Evolutionary conservation across 1,140 invertebrate species (phyloP), one percentile per base, ranked within the genome.

Genomic region (Cyclargus thomasi): DNA sequence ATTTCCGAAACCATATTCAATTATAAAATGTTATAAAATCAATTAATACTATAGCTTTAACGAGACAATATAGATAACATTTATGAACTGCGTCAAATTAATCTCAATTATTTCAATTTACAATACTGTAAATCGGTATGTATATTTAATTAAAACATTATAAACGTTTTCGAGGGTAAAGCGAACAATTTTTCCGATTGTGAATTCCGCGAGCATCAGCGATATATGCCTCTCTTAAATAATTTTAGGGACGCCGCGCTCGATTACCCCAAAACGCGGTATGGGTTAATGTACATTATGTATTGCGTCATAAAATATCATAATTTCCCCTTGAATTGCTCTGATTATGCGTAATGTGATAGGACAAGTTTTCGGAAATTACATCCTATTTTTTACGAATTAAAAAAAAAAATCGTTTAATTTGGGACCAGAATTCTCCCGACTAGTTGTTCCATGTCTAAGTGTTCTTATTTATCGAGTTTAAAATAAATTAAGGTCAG

Each of bases 291-390:
- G 39, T 47, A 47, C 39, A 47, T 47, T 47, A 47, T 47, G 39
- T 47, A 47, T 47, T 47, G 39, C 10, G 39, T 47, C 39, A 47
- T 47, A 47, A 47, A 47, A 47, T 47, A 47, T 47, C 39, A 47
- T 47, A 8, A 47, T 47, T 47, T 47, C 14, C 14, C 0, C 39
- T 47, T 47, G 39, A 47, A 47, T 47, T 47, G 14, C 39, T 47
- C 39, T 3, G 11, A 47, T 47, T 16, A 47, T 29, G 5, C 29
- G 29, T 47, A 47, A 47, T 11, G 1, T 11, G 39, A 47, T 47
- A 0, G 39, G 39, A 47, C 14, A 47, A 16, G 1, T 47, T 47
- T 47, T 6, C 29, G 8, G 8, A 29, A 29, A 29, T 29, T 29
- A 29, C 1, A 29, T 0, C 29, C 29, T 8, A 0, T 29, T 29